A percentile compares a stretch with the other conserved stretches of the same genome.
Evolutionary conservation across 2,797 vertebrate species (phyloP).

Genomic region (Melanotaenia parkinsoni): DNA sequence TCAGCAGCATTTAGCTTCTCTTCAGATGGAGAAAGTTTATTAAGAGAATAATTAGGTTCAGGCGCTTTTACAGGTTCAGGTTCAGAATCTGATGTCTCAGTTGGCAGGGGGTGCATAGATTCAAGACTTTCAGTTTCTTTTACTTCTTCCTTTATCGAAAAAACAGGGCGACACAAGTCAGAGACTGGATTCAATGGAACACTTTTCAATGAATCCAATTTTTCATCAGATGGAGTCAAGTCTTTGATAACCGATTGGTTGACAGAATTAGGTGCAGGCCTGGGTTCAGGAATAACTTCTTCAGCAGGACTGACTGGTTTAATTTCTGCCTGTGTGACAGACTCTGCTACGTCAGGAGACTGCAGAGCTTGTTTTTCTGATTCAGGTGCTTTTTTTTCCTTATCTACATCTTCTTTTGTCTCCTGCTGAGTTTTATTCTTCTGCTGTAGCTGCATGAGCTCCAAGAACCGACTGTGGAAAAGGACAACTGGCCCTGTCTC

Average conservation of each 20-base stretch:
- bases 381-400: conserved; percentile 81
- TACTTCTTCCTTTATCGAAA: conserved; percentile 56
- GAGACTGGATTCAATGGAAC: conserved; percentile 25
- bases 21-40: conserved; percentile 62
- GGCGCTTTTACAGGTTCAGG: conserved; percentile 59
- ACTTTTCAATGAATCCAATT: conserved; percentile 28
- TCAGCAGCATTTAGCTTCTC: conserved; percentile 58
- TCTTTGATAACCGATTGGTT: conserved; percentile 61
- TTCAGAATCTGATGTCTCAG: conserved; percentile 60
- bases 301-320: conserved; percentile 80
- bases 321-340: conserved; percentile 76
- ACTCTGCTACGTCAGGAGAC: conserved; percentile 80
- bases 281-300: conserved; percentile 59
- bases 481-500: conserved; percentile 92
- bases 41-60: conserved; percentile 63
- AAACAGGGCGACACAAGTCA: conserved; percentile 35
- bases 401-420: conserved; percentile 67
- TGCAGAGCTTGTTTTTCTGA: conserved; percentile 74
- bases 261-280: conserved; percentile 21
- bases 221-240: conserved; percentile 61
- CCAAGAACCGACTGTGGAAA: conserved; percentile 95
- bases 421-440: conserved; percentile 92
- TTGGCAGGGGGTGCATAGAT: conserved; percentile 25
- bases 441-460: conserved; percentile 90
- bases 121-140: conserved; percentile 63